A percentile compares a stretch with the other conserved stretches of the same genome.
Evolutionary conservation across 2,113 vertebrate species (phyloP).

Genomic region (Aptenodytes forsteri): DNA sequence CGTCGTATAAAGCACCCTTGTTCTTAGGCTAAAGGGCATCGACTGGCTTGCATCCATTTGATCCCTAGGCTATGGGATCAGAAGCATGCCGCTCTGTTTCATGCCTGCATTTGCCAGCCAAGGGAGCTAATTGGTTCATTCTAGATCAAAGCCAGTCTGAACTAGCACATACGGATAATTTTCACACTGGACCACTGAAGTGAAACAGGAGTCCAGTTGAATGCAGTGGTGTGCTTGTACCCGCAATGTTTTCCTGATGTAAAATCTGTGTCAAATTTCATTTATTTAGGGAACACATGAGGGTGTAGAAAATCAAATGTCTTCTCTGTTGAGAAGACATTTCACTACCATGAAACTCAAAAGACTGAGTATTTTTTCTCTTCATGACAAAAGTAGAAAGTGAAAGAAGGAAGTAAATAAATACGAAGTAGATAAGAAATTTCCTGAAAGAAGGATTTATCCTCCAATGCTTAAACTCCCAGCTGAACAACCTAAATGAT

Average conservation of each 20-base stretch:
- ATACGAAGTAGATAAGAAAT: not conserved
- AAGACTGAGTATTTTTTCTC: not conserved
- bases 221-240: not conserved
- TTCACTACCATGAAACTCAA: not conserved
- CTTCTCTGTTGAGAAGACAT: not conserved
- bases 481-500: not conserved
- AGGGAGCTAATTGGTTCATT: not conserved
- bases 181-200: not conserved
- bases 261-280: not conserved
- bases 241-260: not conserved
- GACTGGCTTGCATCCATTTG: not conserved
- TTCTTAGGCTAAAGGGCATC: not conserved
- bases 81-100: not conserved
- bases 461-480: fast-evolving
- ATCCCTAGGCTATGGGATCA: not conserved
- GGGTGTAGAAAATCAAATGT: not conserved
- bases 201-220: not conserved
- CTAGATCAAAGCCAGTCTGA: not conserved
- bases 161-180: not conserved
- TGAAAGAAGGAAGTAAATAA: not conserved
- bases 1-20: fast-evolving
- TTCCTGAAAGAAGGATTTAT: not conserved
- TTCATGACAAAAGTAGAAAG: not conserved
- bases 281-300: not conserved
- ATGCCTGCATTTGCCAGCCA: not conserved